A percentile compares a stretch with the other conserved stretches of the same genome.
These are phyloP conservation scores for Indicator maculatus DNA, from an alignment of 2,113 vertebrate genomes.

Conservation along the genomic window DNA sequence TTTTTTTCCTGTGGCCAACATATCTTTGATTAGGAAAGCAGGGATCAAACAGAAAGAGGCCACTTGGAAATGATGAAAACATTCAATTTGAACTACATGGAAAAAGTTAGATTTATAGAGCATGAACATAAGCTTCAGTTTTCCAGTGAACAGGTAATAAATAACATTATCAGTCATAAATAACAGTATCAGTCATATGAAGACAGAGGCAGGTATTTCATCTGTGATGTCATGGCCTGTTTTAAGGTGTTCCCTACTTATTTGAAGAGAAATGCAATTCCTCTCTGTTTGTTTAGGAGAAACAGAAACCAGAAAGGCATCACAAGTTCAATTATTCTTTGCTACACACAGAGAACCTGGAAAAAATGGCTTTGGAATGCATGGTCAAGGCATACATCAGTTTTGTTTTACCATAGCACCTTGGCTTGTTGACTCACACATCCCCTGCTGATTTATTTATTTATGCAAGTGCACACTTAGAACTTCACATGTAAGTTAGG, in stretches of 20 bases:
- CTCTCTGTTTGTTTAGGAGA: not conserved
- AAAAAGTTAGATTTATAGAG: not conserved
- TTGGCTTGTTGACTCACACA: not conserved
- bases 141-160: not conserved
- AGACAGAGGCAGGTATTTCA: not conserved
- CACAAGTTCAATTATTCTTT: fast-evolving
- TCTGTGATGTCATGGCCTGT: not conserved
- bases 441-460: no score
- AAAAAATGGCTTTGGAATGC: not conserved
- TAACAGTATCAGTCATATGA: not conserved
- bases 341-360: not conserved
- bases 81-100: not conserved
- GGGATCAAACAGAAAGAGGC: not conserved
- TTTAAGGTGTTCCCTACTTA: not conserved
- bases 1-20: not conserved
- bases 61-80: not conserved
- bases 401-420: not conserved
- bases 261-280: not conserved
- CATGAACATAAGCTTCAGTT: not conserved
- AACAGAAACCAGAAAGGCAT: not conserved
- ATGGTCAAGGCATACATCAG: not conserved
- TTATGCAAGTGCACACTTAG: no score
- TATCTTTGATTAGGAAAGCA: not conserved
- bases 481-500: no score
- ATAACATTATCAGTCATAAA: not conserved